Conservation (phyloP, 2,797 vertebrate genomes). For the Gallinago solitaria region DNA sequence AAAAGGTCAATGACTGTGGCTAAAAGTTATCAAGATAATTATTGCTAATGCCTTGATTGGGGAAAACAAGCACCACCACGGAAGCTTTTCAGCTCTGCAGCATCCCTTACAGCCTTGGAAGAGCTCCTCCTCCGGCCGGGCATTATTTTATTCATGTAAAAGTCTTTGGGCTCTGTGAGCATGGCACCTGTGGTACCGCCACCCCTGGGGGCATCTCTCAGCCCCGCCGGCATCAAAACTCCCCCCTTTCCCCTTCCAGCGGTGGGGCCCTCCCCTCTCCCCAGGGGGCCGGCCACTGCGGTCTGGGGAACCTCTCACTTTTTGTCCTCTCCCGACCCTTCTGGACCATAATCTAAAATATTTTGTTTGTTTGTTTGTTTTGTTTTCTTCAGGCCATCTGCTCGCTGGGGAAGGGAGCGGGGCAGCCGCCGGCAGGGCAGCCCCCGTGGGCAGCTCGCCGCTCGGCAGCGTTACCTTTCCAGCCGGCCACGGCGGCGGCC, state of each 20-base stretch:
- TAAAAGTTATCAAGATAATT: constrained; percentile 37
- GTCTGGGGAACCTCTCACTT: constrained; percentile 91
- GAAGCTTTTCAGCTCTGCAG: constrained; percentile 5
- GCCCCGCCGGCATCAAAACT: constrained; percentile 75
- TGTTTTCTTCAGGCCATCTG: constrained; percentile 92
- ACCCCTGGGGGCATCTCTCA: constrained; percentile 55
- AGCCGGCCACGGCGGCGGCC: not conserved
- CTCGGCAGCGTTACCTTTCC: not conserved
- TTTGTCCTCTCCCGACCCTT: constrained; percentile 87
- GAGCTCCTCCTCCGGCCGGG: not conserved
- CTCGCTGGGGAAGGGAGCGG: constrained; percentile 79
- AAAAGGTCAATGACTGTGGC: not conserved
- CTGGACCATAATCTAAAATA: constrained; percentile 84
- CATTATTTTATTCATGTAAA: constrained; percentile 50
- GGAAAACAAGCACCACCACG: not conserved
- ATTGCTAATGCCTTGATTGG: not conserved
- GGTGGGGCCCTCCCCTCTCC: constrained; percentile 77
- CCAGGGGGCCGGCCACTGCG: constrained; percentile 85
- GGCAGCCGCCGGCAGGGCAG: constrained; percentile 30
- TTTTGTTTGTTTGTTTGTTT: constrained; percentile 50
- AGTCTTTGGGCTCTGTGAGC: constrained; percentile 54
- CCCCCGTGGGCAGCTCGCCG: constrained; percentile 24
- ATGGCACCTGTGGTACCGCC: constrained; percentile 70
- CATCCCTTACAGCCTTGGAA: not conserved
- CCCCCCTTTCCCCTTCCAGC: constrained; percentile 79